Percentiles rank a stretch among this genome's conserved stretches.
Conservation (phyloP, 1,140 invertebrate genomes). For the Drosophila rhopaloa region DNA sequence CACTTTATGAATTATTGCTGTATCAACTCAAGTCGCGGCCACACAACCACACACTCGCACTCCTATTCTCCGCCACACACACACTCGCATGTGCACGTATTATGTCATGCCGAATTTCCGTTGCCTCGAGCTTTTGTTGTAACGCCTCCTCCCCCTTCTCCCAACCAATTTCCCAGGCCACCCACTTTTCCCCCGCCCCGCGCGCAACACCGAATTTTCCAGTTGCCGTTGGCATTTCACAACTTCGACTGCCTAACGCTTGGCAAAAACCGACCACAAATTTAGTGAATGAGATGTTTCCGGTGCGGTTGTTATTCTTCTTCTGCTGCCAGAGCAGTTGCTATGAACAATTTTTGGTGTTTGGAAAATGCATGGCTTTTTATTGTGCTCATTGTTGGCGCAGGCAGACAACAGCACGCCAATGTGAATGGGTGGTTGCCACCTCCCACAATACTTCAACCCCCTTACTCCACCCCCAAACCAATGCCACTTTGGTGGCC, state of each 20-base stretch:
- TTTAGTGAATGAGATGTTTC: conserved; percentile 83
- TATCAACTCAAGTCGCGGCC: conserved; percentile 81
- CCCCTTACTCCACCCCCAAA: neutral
- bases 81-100: conserved; percentile 72
- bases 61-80: conserved; percentile 29
- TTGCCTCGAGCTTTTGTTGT: conserved; percentile 78
- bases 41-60: conserved; percentile 35
- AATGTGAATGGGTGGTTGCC: conserved; percentile 38
- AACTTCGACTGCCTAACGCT: conserved; percentile 79
- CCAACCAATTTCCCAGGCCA: conserved; percentile 14
- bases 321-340: conserved; percentile 32
- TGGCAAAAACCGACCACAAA: conserved; percentile 80
- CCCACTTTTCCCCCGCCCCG: conserved; percentile 21
- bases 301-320: conserved; percentile 76
- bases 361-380: conserved; percentile 83
- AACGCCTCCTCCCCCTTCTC: conserved; percentile 40
- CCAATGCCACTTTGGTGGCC: conserved; percentile 33
- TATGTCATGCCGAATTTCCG: conserved; percentile 82
- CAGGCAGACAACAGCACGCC: conserved; percentile 56
- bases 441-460: neutral
- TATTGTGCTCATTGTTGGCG: conserved; percentile 78
- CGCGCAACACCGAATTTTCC: conserved; percentile 3
- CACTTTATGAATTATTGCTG: conserved; percentile 84
- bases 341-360: conserved; percentile 76
- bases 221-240: conserved; percentile 75